Conservation (phyloP, 2,888 invertebrate species). For the Azorinus chamasolen region DNA sequence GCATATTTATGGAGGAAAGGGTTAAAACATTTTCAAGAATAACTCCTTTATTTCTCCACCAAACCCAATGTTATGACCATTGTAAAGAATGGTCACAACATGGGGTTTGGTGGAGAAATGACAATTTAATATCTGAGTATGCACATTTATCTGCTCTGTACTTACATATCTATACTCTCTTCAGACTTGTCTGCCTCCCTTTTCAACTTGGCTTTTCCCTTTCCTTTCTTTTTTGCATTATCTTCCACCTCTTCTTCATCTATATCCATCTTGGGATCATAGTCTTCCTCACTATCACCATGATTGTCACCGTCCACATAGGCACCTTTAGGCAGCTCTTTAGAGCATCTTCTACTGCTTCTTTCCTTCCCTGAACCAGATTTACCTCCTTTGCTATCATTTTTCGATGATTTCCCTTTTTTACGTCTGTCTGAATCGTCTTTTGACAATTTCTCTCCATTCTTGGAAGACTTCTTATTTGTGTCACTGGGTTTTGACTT, state of each 20-base stretch:
- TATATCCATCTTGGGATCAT: constrained; percentile 86
- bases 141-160: too few relatives aligned
- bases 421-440: background rate
- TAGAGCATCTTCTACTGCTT: constrained; percentile 35
- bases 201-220: constrained; percentile 5
- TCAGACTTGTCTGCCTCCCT: too few relatives aligned
- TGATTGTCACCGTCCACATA: constrained; percentile 59
- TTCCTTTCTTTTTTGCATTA: constrained; percentile 12
- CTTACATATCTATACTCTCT: too few relatives aligned
- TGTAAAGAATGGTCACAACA: too few relatives aligned
- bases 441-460: background rate
- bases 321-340: constrained; percentile 51
- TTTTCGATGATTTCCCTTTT: constrained; percentile 32
- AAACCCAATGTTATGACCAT: too few relatives aligned
- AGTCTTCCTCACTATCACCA: constrained; percentile 53
- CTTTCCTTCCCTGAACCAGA: constrained; percentile 17
- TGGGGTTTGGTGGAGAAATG: too few relatives aligned
- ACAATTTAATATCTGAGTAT: too few relatives aligned
- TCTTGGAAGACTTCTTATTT: background rate
- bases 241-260: constrained; percentile 26
- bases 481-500: too few relatives aligned
- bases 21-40: too few relatives aligned
- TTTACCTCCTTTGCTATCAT: constrained; percentile 70
- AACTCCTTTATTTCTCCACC: too few relatives aligned
- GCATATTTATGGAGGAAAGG: too few relatives aligned